Evolutionary conservation across 2,797 vertebrate species (phyloP), one percentile per base, ranked within the genome.

Genomic region (Pyrrhura leucotis): DNA sequence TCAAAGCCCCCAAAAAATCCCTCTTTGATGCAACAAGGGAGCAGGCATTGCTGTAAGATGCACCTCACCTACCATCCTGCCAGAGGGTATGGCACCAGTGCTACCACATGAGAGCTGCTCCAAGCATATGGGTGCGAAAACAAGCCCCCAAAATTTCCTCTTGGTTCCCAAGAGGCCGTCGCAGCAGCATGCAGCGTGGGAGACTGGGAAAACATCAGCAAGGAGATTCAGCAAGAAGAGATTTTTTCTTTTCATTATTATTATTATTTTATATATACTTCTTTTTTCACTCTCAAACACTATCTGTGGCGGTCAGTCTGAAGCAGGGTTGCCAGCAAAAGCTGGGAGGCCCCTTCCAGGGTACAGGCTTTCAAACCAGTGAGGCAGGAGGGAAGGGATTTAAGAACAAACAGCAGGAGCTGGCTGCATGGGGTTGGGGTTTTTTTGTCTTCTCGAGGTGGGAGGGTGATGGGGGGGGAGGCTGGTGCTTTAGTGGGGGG

Each of bases 271-370:
- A 7, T 75, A 80, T 94, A 88, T 89, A 85, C 47, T 77, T 85
- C 23, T 90, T 97, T 94, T 94, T 95, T 95, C 91, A 35, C 95
- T 98, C 95, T 94, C 91, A 96, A 98, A 90, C 96, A 92, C 97
- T 98, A 98, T 98, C 98, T 98, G 97, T 98, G 97, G 97, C 97
- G 97, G 98, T 98, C 98, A 98, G 97, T 97, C 94, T 90, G 94
- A 88, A 97, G 97, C 96, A 92, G 95, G 93, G 97, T 93, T 98
- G 98, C 98, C 98, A 98, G 98, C 80, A 65, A 98, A 97, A 97
- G 96, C 97, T 96, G 97, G 93, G 98, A 98, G 98, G 98, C 98
- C 98, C 98, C 93, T 98, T 98, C 96, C 95, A 98, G 98, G 98
- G 98, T 98, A 98, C 98, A 96, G 95, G 96, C 98, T 98, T 98